Evolutionary conservation across 2,113 vertebrate genomes (phyloP), one percentile per base, ranked within the genome.

Genomic region (Haemorhous mexicanus): DNA sequence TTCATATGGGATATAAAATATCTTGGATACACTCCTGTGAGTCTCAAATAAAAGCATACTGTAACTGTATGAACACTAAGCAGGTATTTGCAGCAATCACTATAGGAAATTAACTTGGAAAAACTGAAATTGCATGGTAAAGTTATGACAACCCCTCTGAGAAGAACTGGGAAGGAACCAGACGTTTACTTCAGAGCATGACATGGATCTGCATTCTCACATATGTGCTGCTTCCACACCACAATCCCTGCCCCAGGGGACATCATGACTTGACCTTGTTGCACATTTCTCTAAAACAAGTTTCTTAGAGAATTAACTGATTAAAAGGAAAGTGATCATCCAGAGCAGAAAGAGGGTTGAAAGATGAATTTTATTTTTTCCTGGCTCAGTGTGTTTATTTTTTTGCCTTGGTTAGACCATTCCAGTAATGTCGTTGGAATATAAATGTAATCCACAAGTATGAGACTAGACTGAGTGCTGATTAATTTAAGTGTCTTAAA

Each of bases 401-500:
- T 83, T 86, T 62, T 70, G 58, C 61, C 43, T 73, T 78, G 39
- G 49, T 94, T 75, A 47, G 70, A 69, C 67, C 72, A 55, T 93
- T 93, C 83, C 92, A 81, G 94, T 88, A 90, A 94, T 1, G 1
- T 59, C 0, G 0, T 3, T 88, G 90, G 94, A 94, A 90, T 77
- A 95, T 56, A 96, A 94, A 92, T 58, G 72, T 78, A 94, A 96
- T 89, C 79, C 84, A 63, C 81, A 94, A 95, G 66, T 58, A 94
- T 53, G 66, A 90, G 68, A 86, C 76, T 61, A 87, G 90, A 72
- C 61, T 2, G 4, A 94, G 87, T 68, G 73, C 83, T 95, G 88
- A 96, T 95, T 93, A 94, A 93, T 90, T 11, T 27, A 92, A 97
- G 73, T 74, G 88, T 94, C 93, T 91, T 86, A 89, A 76, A 89